Evolutionary conservation across 2,797 vertebrate species (phyloP).

Genomic region (Siniperca undulata): DNA sequence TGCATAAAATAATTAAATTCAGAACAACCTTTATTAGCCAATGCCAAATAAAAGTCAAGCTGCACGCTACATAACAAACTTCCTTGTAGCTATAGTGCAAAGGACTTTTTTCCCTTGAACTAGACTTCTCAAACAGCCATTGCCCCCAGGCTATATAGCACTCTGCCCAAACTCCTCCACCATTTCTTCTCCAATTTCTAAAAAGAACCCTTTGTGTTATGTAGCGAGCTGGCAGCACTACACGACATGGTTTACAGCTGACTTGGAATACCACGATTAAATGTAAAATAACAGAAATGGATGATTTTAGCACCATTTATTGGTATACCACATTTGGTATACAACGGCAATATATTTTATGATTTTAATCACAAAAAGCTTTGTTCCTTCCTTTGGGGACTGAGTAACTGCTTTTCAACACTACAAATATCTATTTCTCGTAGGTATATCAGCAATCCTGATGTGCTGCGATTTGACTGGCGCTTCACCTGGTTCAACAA

Average conservation of each 20-base stretch:
- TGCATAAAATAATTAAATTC: not conserved
- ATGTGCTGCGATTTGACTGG: slow-evolving; percentile 90
- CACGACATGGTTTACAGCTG: not conserved
- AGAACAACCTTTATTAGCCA: not conserved
- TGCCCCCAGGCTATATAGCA: not conserved
- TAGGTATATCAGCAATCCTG: slow-evolving; percentile 92
- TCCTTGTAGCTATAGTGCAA: not conserved
- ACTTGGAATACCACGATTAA: not conserved
- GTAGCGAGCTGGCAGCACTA: not conserved
- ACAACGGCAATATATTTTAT: not conserved
- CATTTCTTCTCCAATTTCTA: not conserved
- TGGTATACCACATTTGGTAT: not conserved
- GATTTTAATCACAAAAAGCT: not conserved
- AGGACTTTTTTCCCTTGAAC: not conserved
- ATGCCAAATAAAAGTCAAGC: not conserved
- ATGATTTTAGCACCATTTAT: not conserved
- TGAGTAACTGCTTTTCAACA: not conserved
- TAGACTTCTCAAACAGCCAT: no score
- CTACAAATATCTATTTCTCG: slow-evolving; percentile 32
- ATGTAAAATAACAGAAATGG: not conserved
- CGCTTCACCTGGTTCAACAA: slow-evolving; percentile 90
- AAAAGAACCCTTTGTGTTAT: not conserved
- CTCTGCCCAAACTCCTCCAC: not conserved
- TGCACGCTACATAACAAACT: not conserved
- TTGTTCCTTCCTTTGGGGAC: accelerated